Conservation (phyloP, 2,888 invertebrate genomes). For the Mesodorylaimus sp. region DNA sequence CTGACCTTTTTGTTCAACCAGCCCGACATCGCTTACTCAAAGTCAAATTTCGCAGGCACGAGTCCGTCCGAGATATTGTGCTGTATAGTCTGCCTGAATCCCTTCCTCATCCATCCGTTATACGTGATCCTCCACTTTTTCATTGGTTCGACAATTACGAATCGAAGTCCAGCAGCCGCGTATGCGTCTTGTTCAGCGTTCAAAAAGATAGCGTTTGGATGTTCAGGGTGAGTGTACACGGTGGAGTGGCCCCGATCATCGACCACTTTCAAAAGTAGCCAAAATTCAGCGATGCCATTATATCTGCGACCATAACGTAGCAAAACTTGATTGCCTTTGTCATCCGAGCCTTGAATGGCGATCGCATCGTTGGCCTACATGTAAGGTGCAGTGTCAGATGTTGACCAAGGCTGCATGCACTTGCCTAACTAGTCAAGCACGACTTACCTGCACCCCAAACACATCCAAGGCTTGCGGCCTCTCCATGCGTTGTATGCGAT, state of each 20-base stretch:
- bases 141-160: not conserved
- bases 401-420: too few species aligned
- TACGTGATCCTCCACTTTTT: not conserved
- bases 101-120: not conserved
- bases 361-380: slow-evolving; percentile 10
- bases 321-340: slow-evolving; percentile 8
- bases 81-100: not conserved
- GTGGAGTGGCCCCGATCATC: not conserved
- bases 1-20: not conserved
- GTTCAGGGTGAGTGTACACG: slow-evolving; percentile 4
- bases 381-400: too few species aligned
- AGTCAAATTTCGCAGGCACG: not conserved
- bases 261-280: slow-evolving; percentile 4
- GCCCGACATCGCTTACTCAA: not conserved
- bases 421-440: too few species aligned
- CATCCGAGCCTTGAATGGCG: slow-evolving; percentile 7
- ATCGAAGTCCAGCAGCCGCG: not conserved
- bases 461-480: too few species aligned
- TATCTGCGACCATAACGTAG: slow-evolving; percentile 2
- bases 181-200: not conserved
- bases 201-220: not conserved
- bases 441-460: too few species aligned
- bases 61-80: not conserved
- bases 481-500: too few species aligned
- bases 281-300: not conserved